Percentiles rank a stretch among this genome's conserved stretches.
Conservation (phyloP, 1,140 invertebrate species). For the Drosophila prosaltans region DNA sequence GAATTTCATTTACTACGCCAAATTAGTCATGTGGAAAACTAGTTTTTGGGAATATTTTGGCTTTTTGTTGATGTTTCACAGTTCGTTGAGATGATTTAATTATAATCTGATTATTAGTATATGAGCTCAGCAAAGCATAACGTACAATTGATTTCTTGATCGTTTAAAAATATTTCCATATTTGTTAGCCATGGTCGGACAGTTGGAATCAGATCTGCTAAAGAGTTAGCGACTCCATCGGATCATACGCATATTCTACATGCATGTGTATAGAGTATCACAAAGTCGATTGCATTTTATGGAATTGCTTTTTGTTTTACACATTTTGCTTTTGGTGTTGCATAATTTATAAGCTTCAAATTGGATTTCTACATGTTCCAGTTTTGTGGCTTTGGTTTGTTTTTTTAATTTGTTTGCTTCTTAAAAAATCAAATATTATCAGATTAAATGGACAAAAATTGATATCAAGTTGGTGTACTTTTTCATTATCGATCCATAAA, state of each 20-base stretch:
- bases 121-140: conserved; percentile 29
- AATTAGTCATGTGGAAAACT: conserved; percentile 5
- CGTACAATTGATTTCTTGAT: conserved; percentile 24
- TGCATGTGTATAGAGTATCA: background rate
- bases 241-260: too few species aligned
- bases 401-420: conserved; percentile 3
- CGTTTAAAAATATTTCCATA: background rate
- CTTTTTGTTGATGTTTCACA: conserved; percentile 36
- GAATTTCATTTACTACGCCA: background rate
- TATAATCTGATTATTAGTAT: conserved; percentile 21
- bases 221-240: too few species aligned
- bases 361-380: conserved; percentile 1
- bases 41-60: conserved; percentile 11
- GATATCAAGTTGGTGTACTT: background rate
- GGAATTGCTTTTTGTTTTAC: background rate
- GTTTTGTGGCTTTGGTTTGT: conserved; percentile 29
- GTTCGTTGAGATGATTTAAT: conserved; percentile 50
- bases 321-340: conserved; percentile 30
- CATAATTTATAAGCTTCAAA: conserved; percentile 35
- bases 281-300: background rate
- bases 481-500: background rate
- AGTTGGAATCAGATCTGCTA: too few species aligned
- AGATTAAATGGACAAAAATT: conserved; percentile 30
- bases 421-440: conserved; percentile 11
- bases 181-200: background rate